phyloP scores from a whole-genome alignment of 2,888 invertebrate genomes.

The Trichogramma dendrolimi region DNA sequence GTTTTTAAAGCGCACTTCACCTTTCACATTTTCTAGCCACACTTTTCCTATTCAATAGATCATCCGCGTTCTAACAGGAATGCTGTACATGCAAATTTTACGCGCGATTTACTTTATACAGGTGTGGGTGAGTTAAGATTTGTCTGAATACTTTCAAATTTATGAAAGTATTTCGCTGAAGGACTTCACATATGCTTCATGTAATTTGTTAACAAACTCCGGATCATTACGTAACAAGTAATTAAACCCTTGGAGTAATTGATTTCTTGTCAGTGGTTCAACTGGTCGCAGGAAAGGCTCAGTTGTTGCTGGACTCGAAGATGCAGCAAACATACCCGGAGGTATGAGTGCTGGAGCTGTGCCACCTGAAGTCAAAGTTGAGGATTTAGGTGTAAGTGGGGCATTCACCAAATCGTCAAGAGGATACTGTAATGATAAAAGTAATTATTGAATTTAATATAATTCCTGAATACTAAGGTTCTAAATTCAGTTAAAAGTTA shows the following conservation, averaged over 20 bases:
- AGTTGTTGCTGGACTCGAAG: constrained; percentile 43
- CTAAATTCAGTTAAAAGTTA: neutral
- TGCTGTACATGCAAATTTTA: too few species aligned
- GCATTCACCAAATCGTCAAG: constrained; percentile 20
- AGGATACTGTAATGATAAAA: constrained; percentile 14
- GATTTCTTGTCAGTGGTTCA: constrained; percentile 81
- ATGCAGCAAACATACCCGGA: constrained; percentile 73
- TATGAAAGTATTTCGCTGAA: constrained; percentile 64
- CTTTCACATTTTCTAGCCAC: too few species aligned
- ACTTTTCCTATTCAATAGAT: too few species aligned
- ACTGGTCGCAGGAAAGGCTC: constrained; percentile 48
- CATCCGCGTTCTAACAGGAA: too few species aligned
- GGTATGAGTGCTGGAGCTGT: constrained; percentile 72
- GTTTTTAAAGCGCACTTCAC: too few species aligned
- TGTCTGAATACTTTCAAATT: constrained; percentile 16
- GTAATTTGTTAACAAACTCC: constrained; percentile 82
- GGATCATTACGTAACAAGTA: constrained; percentile 83
- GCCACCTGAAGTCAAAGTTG: constrained; percentile 31
- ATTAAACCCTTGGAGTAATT: constrained; percentile 82
- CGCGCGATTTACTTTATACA: too few species aligned
- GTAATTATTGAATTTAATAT: neutral
- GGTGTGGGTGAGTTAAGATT: neutral
- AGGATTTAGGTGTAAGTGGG: constrained; percentile 11
- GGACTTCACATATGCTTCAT: constrained; percentile 88
- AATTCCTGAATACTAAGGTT: neutral